Evolutionary conservation across 2,797 vertebrate genomes (phyloP), one percentile per base, ranked within the genome.

Genomic region (Anniella stebbinsi): DNA sequence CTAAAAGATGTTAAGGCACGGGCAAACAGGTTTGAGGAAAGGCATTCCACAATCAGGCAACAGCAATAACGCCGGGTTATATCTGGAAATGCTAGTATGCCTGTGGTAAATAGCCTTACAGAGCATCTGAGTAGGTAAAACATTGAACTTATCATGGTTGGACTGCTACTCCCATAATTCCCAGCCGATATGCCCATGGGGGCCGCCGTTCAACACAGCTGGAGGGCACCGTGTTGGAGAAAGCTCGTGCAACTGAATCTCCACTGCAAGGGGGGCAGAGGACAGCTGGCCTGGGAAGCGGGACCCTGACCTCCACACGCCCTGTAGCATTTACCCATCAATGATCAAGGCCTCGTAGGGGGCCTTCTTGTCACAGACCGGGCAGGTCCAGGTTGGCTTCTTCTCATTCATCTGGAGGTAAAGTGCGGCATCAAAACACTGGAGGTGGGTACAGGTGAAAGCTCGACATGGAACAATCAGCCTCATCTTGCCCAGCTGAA

Each of bases 361-460:
- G 1, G 97, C 97, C 70, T 97, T 97, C 95, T 97, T 97, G 45
- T 98, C 97, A 1, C 97, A 97, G 78, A 98, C 97, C 0, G 97
- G 97, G n/a, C 97, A 98, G 0, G 97, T 97, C 97, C 97, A 98
- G 0, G 97, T 98, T 18, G 97, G 97, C 77, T 98, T 98, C 94
- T 97, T 98, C 92, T 98, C 97, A 0, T 98, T 98, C 97, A 98
- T 98, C 75, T 98, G 97, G 0, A 98, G 96, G 30, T 98, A 98
- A 36, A 98, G 97, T 0, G 97, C 97, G 0, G 97, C 97, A 0
- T 98, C 97, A 1, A 98, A 98, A 93, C 97, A 97, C 95, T 97
- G 97, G 18, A 98, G 96, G 93, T 98, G 97, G 80, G 95, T 97
- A 30, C 97, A 98, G 13, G 97, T 98, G 87, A 96, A 88, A 2